Percentiles rank a stretch among this genome's conserved stretches.
phyloP scores from a whole-genome alignment of 2,888 invertebrate genomes.

The Disparrhopalites patrizii region DNA sequence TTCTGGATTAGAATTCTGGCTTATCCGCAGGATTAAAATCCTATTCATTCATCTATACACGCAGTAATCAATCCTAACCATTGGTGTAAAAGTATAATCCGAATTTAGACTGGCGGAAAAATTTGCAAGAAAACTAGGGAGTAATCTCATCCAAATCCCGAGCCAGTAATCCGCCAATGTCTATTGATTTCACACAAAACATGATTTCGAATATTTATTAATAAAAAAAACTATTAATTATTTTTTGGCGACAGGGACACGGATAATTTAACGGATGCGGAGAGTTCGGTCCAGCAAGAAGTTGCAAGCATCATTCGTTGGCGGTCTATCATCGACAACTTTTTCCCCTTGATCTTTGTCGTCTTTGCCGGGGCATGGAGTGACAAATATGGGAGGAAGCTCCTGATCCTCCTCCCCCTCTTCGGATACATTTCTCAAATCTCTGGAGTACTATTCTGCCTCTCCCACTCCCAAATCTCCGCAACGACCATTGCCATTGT shows the following conservation, averaged over 20 bases:
- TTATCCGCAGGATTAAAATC: too few species aligned
- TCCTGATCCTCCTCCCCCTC: conserved; percentile 1
- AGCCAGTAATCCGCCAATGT: too few species aligned
- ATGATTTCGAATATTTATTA: too few species aligned
- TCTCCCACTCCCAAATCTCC: not conserved
- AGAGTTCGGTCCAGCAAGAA: not conserved
- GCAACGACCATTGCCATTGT: conserved; percentile 8
- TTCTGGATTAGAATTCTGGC: too few species aligned
- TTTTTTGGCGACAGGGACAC: not conserved
- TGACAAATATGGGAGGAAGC: conserved; percentile 4
- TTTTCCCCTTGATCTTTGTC: conserved; percentile 17
- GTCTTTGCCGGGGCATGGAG: conserved; percentile 19
- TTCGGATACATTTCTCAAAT: conserved; percentile 12
- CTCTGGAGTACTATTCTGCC: not conserved
- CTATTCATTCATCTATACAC: too few species aligned
- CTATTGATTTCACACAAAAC: too few species aligned
- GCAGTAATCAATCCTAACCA: too few species aligned
- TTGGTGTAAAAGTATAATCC: too few species aligned
- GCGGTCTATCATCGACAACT: conserved; percentile 15
- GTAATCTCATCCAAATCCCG: too few species aligned
- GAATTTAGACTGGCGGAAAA: too few species aligned
- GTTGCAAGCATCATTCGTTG: conserved; percentile 11
- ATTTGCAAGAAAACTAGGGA: too few species aligned
- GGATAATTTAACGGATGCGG: conserved; percentile 3
- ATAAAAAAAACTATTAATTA: not conserved